Evolutionary conservation across 2,888 invertebrate species (phyloP).

Genomic region (Agrochola lychnidis): DNA sequence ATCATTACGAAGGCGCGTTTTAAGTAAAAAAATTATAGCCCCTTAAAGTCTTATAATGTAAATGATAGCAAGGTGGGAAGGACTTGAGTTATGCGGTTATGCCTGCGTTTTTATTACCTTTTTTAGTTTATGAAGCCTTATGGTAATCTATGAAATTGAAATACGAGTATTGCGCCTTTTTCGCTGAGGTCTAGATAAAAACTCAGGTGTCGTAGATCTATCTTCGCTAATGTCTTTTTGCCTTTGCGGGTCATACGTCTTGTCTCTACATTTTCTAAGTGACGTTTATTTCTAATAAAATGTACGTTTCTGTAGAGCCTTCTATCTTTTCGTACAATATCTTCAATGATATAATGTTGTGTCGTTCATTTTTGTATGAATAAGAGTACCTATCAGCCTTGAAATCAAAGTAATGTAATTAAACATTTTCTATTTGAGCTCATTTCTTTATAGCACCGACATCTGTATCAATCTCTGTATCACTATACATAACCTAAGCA

Average conservation of each 20-base stretch:
- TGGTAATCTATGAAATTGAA: slow-evolving; percentile 60
- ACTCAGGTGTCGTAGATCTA: slow-evolving; percentile 55
- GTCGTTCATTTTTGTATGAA: not conserved
- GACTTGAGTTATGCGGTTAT: slow-evolving; percentile 55
- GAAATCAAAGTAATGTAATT: not conserved
- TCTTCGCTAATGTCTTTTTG: slow-evolving; percentile 61
- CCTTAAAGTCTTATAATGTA: slow-evolving; percentile 49
- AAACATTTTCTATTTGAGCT: not conserved
- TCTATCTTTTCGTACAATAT: slow-evolving; percentile 5
- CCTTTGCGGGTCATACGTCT: slow-evolving; percentile 54
- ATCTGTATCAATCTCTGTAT: not conserved
- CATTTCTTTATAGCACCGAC: not conserved
- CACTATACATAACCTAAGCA: not conserved
- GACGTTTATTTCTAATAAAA: slow-evolving; percentile 59
- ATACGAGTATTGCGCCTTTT: slow-evolving; percentile 46
- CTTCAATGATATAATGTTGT: slow-evolving; percentile 3
- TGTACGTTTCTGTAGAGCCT: slow-evolving; percentile 11
- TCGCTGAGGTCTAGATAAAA: slow-evolving; percentile 52
- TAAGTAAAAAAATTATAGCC: slow-evolving; percentile 57
- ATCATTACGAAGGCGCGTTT: slow-evolving; percentile 53
- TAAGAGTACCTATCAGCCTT: too few species aligned
- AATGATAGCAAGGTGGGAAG: slow-evolving; percentile 44
- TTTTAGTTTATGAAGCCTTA: slow-evolving; percentile 56
- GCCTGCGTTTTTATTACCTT: slow-evolving; percentile 53
- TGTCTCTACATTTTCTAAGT: slow-evolving; percentile 41